Evolutionary conservation across 2,888 invertebrate species (phyloP), one percentile per base, ranked within the genome.

Genomic region (Pachliopta kotzebuea): DNA sequence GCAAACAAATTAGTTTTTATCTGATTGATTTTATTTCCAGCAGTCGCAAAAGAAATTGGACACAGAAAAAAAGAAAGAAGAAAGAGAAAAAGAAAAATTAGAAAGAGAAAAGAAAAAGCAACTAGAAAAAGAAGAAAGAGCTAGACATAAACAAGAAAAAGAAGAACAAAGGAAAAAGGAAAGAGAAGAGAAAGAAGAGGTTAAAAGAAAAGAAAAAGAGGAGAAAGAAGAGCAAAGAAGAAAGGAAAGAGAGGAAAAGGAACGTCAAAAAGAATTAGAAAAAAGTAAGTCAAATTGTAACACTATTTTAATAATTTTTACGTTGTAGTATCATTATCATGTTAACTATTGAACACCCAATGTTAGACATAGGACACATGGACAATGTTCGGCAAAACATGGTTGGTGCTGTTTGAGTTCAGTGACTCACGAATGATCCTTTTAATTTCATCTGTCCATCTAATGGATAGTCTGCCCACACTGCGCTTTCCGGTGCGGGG

Each of bases 61-160:
- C 75, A 91, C 87, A 20, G 90, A 91, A 8, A 94, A 93, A 73
- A 93, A 90, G 75, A 91, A 83, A 53, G 93, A 93, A 70, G 93
- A 94, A 72, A 88, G 84, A 63, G 90, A 92, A 69, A 90, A 86
- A 72, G 85, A 92, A 75, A 90, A 81, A 79, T 78, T 80, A 55
- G 93, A 93, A 62, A 74, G 84, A 23, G 90, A 92, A 50, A 83
- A 82, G 66, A 86, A 88, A 70, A 85, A 76, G 67, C 88, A 84
- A 67, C 85, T 87, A 68, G 92, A 91, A 65, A 92, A 92, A 75
- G 91, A 92, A 54, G 92, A 92, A 60, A 83, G 86, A 65, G 90
- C 89, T 9, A 88, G 81, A 71, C 80, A 85, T 62, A 89, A 74
- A 68, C 85, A 83, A 72, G 91, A 92, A 63, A 90, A 90, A 67